Base-by-base conservation (phyloP, 2,113 vertebrate species). In the Dromiciops gliroides region DNA sequence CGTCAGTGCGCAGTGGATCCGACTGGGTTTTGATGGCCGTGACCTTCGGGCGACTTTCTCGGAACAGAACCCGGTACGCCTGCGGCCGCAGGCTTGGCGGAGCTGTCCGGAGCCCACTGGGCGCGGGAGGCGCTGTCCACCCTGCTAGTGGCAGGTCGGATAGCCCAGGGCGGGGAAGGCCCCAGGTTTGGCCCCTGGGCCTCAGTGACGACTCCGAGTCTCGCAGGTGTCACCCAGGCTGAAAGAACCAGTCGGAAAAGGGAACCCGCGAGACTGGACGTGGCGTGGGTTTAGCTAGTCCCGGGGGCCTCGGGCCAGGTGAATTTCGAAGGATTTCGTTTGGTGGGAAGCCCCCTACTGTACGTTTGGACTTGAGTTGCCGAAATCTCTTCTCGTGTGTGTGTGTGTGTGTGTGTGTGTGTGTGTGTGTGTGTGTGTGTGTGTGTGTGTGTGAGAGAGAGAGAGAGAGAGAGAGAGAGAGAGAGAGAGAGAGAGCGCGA, bases 31-130 rank as follows among this genome's bases (percentile, higher is more conserved):
- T 44, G 67, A 83, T 44, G 37, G n/a, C 5, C 4, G 14, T 75
- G 67, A 83, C 67, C 67, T 60, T 60, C 28, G 28, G 28, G 56
- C 0, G 91, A 11, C 1, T 14, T 31, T 1, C 24, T 48, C n/a
- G n/a, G 60, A n/a, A 75, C 31, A 19, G 60, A 44, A n/a, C 67
- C 67, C n/a, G 8, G 67, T 6, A 22, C 37, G 44, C 67, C 37
- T 0, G 14, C 16, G n/a, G 37, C 5, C 1, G 16, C n/a, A 1
- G 67, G 37, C 1, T 8, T 22, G n/a, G 19, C 37, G 1, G 31
- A 75, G 0, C 8, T 48, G 91, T 89, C 52, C 5, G 0, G 19
- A 50, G 53, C 50, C 47, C 12, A 44, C 2, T 22, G 0, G 16
- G 90, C 48, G n/a, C 37, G 25, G 24, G 3, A 31, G 48, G 50